A percentile compares a stretch with the other conserved stretches of the same genome.
phyloP scores from a whole-genome alignment of 1,140 invertebrate species.

The Sinonovacula constricta region DNA sequence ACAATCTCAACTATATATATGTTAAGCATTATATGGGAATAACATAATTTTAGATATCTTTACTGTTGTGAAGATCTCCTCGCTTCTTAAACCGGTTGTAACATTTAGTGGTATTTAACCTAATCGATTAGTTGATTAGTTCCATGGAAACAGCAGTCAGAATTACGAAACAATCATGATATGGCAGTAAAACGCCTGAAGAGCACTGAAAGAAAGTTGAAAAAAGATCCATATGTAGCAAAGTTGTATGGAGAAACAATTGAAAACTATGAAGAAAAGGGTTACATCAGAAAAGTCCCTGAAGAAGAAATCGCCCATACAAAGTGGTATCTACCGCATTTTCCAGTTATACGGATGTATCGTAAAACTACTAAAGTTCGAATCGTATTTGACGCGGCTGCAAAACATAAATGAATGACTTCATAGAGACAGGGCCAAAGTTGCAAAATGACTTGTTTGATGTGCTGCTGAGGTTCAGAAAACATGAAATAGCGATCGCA shows the following conservation, averaged over 20 bases:
- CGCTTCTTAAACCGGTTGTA: no score
- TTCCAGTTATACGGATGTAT: slow-evolving; percentile 40
- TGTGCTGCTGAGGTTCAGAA: slow-evolving; percentile 58
- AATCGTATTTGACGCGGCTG: slow-evolving; percentile 56
- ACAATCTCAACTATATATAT: no score
- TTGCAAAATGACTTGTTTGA: slow-evolving; percentile 69
- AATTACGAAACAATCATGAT: no score
- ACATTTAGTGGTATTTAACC: no score
- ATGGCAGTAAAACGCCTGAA: slow-evolving; percentile 15
- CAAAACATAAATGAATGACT: slow-evolving; percentile 59
- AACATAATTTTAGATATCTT: no score
- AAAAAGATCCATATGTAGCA: slow-evolving; percentile 7
- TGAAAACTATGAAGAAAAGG: slow-evolving; percentile 47
- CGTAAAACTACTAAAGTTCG: slow-evolving; percentile 48
- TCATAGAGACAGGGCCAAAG: slow-evolving; percentile 66
- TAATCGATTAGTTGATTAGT: no score
- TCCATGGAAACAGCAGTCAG: no score
- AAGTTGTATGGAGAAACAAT: slow-evolving; percentile 31
- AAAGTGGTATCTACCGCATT: slow-evolving; percentile 55
- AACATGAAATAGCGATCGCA: slow-evolving; percentile 42
- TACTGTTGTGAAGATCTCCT: no score
- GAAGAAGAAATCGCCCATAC: neutral
- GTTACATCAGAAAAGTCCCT: slow-evolving; percentile 47
- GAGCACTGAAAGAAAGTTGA: slow-evolving; percentile 42
- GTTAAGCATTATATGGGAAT: no score